Conservation (phyloP, 2,888 invertebrate genomes). For the Muschampia plurimacula region DNA sequence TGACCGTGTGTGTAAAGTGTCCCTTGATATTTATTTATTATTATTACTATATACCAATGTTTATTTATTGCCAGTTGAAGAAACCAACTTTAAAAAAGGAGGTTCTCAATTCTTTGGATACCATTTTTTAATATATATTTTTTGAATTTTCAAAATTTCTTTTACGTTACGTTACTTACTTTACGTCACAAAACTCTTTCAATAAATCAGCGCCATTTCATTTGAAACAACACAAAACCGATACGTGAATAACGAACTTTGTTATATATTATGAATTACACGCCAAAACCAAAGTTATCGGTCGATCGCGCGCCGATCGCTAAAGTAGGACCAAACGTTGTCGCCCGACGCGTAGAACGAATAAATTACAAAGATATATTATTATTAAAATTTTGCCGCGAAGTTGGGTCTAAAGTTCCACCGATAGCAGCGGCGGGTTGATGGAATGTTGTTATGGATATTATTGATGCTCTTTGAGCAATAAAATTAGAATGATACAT, state of each 20-base stretch:
- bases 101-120: no score
- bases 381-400: constrained; percentile 82
- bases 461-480: background rate
- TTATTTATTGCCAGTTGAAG: no score
- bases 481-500: no score
- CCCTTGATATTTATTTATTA: no score
- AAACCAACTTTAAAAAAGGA: no score
- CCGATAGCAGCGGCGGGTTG: constrained; percentile 31
- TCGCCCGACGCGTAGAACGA: constrained; percentile 68
- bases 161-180: no score
- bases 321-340: constrained; percentile 62
- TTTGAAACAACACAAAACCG: constrained; percentile 20
- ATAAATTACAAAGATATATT: constrained; percentile 85
- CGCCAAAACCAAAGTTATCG: constrained; percentile 24
- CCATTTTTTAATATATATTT: no score
- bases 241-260: constrained; percentile 11
- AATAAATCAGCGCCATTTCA: constrained; percentile 19
- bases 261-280: constrained; percentile 24
- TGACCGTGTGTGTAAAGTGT: no score
- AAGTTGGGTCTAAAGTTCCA: constrained; percentile 75
- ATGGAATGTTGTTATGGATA: constrained; percentile 33
- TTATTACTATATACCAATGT: no score
- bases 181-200: background rate
- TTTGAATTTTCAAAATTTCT: no score
- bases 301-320: constrained; percentile 47